Evolutionary conservation across 2,888 invertebrate genomes (phyloP).

Genomic region (Drosophila picticornis): DNA sequence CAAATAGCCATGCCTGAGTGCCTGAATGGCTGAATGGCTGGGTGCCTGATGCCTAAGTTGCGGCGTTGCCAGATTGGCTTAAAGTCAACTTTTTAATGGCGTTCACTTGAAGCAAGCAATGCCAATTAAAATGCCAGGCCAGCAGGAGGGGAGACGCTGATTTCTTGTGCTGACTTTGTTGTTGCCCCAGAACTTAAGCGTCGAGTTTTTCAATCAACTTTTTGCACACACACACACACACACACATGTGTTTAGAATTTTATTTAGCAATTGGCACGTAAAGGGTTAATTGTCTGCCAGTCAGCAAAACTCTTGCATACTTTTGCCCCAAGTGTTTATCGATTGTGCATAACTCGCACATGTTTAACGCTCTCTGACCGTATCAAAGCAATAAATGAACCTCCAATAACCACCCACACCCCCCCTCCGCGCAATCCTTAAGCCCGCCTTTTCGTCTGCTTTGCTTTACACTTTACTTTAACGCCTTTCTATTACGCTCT

Average conservation of each 20-base stretch:
- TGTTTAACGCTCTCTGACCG: conserved; percentile 32
- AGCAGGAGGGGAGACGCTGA: conserved; percentile 13
- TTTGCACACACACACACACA: conserved; percentile 5
- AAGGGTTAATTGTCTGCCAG: conserved; percentile 74
- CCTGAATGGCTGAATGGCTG: conserved; percentile 3
- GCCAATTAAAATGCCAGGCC: conserved; percentile 70
- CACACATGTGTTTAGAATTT: conserved; percentile 41
- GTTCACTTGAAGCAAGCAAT: conserved; percentile 41
- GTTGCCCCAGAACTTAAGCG: conserved; percentile 16
- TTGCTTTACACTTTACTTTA: conserved; percentile 60
- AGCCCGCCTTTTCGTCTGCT: conserved; percentile 2
- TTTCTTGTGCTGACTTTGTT: conserved; percentile 53
- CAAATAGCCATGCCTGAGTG: conserved; percentile 22
- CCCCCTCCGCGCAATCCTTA: neutral
- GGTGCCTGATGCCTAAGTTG: conserved; percentile 30
- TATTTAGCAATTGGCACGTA: conserved; percentile 75
- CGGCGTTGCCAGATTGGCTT: conserved; percentile 47
- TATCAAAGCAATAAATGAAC: conserved; percentile 1
- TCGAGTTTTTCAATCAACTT: conserved; percentile 56
- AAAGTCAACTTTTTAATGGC: conserved; percentile 57
- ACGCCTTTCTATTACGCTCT: conserved; percentile 54
- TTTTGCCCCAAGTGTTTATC: conserved; percentile 46
- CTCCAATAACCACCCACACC: neutral
- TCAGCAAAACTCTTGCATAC: conserved; percentile 59
- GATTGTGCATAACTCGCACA: conserved; percentile 74